phyloP scores from a whole-genome alignment of 1,140 invertebrate genomes.

The Drosophila pandora region DNA sequence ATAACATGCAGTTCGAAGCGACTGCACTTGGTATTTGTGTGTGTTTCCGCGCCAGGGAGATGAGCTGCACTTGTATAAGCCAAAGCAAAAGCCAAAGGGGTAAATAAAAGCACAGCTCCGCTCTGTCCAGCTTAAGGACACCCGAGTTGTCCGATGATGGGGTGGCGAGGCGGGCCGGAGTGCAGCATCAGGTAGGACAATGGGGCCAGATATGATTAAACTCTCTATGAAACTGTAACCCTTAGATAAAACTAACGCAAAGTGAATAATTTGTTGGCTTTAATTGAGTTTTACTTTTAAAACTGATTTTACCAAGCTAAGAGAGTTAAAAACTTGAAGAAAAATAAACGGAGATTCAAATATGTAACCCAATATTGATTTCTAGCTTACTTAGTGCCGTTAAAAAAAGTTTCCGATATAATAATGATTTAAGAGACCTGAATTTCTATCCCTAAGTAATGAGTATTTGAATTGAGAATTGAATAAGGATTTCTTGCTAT shows the following conservation, averaged over 20 bases:
- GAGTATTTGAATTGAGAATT: not conserved
- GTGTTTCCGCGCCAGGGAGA: slow-evolving; percentile 9
- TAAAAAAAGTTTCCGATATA: too few relatives aligned
- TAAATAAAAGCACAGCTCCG: slow-evolving; percentile 72
- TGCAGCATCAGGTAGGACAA: slow-evolving; percentile 52
- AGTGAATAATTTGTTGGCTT: slow-evolving; percentile 45
- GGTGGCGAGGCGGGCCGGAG: too few relatives aligned
- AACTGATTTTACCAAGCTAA: slow-evolving; percentile 9
- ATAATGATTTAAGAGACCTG: too few relatives aligned
- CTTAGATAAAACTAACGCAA: slow-evolving; percentile 44
- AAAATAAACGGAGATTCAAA: too few relatives aligned
- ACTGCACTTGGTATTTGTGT: slow-evolving; percentile 42
- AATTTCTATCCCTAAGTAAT: too few relatives aligned
- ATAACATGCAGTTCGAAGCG: slow-evolving; percentile 78
- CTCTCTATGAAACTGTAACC: slow-evolving; percentile 50
- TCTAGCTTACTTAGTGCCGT: too few relatives aligned
- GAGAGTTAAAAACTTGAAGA: too few relatives aligned
- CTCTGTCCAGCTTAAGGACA: slow-evolving; percentile 57
- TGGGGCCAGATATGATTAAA: slow-evolving; percentile 72
- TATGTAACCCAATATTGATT: too few relatives aligned
- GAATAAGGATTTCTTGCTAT: slow-evolving; percentile 7
- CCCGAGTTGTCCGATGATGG: slow-evolving; percentile 20
- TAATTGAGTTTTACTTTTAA: slow-evolving; percentile 25
- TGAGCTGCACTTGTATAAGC: slow-evolving; percentile 75
- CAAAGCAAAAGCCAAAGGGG: slow-evolving; percentile 71